Evolutionary conservation across 1,140 invertebrate species (phyloP), one percentile per base, ranked within the genome.

Genomic region (Heliothis subflexa): DNA sequence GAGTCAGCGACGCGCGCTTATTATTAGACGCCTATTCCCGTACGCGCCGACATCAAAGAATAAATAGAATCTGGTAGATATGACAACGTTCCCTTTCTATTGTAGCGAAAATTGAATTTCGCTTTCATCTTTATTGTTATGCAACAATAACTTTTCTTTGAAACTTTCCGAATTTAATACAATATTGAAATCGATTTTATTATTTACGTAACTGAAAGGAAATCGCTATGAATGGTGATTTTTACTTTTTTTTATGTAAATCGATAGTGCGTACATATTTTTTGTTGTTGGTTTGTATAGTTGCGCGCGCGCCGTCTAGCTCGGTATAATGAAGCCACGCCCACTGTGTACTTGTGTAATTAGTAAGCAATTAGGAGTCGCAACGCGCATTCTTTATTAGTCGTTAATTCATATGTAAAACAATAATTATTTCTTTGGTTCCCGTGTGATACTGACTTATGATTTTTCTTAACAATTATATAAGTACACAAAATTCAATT

Each of bases 21-120:
- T 93, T 91, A 88, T 90, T 93, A 91, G 89, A 82, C 76, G 83
- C 49, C 86, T 92, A 92, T 91, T 92, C 87, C 87, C 83, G 86
- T 71, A 40, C 78, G 47, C 74, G 33, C 25, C 62, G 54, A n/a
- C 14, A 16, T 54, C 77, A 70, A 49, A 78, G 72, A 76, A 55
- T 78, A 78, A 62, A 62, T 49, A 75, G 57, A 62, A 9, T 62
- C 18, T 62, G 5, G 21, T 25, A 70, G 62, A 68, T 50, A 57
- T 57, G 76, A 68, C 49, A 68, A 47, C 52, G 50, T 21, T 52
- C 49, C 74, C 62, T 54, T 77, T 55, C 49, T 47, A 71, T 62
- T 59, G 33, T 28, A 57, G 59, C 21, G 70, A 57, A 54, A 52
- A 71, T 71, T 33, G 66, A 33, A 54, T 33, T 54, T 16, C 49